Conservation (phyloP, 2,888 invertebrate genomes). For the Andrena dorsata region DNA sequence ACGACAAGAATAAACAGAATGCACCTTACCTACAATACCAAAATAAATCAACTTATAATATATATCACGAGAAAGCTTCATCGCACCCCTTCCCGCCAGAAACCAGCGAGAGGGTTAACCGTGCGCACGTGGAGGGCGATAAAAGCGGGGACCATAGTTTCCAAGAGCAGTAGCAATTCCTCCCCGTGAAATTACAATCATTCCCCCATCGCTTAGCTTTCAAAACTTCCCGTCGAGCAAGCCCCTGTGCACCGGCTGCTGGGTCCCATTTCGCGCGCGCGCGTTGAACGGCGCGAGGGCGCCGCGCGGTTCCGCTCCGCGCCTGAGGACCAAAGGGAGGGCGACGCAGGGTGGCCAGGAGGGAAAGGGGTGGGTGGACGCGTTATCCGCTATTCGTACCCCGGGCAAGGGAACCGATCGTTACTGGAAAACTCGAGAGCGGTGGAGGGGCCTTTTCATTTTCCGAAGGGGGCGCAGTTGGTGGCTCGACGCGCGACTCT, state of each 20-base stretch:
- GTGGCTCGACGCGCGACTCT: slow-evolving; percentile 44
- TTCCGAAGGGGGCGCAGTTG: slow-evolving; percentile 73
- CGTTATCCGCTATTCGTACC: slow-evolving; percentile 77
- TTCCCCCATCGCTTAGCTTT: not conserved
- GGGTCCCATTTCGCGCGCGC: slow-evolving; percentile 11
- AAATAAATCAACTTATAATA: too few species aligned
- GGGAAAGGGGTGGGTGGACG: slow-evolving; percentile 40
- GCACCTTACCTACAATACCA: too few species aligned
- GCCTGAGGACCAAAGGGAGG: slow-evolving; percentile 61
- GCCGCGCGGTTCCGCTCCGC: slow-evolving; percentile 59
- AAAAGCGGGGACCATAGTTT: too few species aligned
- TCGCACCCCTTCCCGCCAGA: too few species aligned
- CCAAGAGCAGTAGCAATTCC: too few species aligned
- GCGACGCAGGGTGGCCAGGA: slow-evolving; percentile 37
- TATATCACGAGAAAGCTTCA: too few species aligned
- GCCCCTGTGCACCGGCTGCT: not conserved
- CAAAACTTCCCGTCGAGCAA: not conserved
- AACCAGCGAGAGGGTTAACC: too few species aligned
- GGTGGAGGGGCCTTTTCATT: slow-evolving; percentile 73
- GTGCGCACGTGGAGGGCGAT: too few species aligned
- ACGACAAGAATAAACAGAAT: too few species aligned
- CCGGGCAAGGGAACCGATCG: slow-evolving; percentile 83
- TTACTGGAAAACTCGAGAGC: slow-evolving; percentile 78
- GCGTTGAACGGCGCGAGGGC: slow-evolving; percentile 31
- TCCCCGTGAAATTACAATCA: too few species aligned